A percentile compares a stretch with the other conserved stretches of the same genome.
These are phyloP conservation scores for Tragelaphus imberbis DNA, from an alignment of 2,113 vertebrate species.

Conservation along the genomic window DNA sequence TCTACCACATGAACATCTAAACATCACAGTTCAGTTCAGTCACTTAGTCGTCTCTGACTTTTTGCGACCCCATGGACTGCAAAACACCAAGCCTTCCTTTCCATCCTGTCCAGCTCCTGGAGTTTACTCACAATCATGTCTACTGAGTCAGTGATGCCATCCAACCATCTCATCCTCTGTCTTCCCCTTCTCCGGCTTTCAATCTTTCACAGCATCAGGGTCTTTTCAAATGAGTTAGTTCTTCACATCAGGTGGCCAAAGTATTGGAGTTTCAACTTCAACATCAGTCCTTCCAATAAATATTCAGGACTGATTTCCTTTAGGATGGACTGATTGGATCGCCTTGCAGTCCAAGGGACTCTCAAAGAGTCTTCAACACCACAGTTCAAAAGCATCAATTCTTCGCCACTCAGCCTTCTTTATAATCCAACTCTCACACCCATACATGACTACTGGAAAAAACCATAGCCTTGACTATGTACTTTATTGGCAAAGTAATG, in stretches of 20 bases:
- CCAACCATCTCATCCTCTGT: neutral
- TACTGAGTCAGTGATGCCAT: neutral
- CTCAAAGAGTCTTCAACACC: neutral
- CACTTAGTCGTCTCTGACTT: neutral
- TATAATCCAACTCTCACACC: neutral
- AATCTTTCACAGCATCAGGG: neutral
- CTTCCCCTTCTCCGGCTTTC: accelerated
- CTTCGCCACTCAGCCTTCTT: neutral
- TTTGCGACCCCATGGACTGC: neutral
- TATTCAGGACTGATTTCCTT: neutral
- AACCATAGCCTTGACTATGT: neutral
- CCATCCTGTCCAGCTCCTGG: neutral
- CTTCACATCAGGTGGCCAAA: neutral
- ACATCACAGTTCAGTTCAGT: neutral
- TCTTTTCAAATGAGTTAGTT: neutral
- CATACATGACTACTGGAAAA: neutral
- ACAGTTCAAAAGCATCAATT: neutral
- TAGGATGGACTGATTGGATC: neutral
- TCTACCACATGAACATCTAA: neutral
- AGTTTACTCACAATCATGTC: neutral
- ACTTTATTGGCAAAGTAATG: neutral
- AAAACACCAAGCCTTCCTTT: neutral
- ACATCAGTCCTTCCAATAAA: neutral
- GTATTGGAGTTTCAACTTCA: neutral
- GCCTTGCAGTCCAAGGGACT: neutral